A percentile compares a stretch with the other conserved stretches of the same genome.
Conservation (phyloP, 2,888 invertebrate species). For the Iselma pallidipennis region DNA sequence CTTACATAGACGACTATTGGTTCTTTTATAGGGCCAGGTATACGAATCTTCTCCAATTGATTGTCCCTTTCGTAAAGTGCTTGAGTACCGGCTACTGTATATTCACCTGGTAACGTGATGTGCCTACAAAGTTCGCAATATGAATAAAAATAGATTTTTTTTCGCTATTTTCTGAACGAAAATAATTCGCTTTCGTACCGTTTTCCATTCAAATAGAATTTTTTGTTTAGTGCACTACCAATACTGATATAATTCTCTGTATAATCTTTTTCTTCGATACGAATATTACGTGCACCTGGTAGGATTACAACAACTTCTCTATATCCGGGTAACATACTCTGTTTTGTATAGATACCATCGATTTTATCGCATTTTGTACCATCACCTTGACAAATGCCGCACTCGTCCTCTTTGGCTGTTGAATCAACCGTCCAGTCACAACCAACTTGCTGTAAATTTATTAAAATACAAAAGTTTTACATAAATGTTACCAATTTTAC, state of each 20-base stretch:
- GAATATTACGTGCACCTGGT: constrained; percentile 76
- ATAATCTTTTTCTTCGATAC: constrained; percentile 73
- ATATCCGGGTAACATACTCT: constrained; percentile 58
- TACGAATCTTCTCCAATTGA: constrained; percentile 78
- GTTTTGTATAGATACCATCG: constrained; percentile 61
- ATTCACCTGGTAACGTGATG: constrained; percentile 76
- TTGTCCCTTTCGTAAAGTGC: constrained; percentile 78
- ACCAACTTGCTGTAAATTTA: constrained; percentile 80
- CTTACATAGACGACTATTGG: constrained; percentile 81
- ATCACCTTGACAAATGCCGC: constrained; percentile 85
- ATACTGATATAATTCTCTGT: constrained; percentile 83
- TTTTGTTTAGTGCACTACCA: constrained; percentile 68
- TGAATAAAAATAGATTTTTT: constrained; percentile 5
- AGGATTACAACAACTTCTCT: constrained; percentile 74
- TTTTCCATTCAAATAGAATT: constrained; percentile 79
- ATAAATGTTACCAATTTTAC: no score
- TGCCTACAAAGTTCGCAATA: constrained; percentile 57
- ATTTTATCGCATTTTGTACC: constrained; percentile 79
- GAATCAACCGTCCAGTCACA: constrained; percentile 90
- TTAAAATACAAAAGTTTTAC: no score
- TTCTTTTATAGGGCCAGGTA: constrained; percentile 81
- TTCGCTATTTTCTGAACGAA: background rate
- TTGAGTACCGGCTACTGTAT: constrained; percentile 77
- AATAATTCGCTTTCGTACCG: constrained; percentile 60
- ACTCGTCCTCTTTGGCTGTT: constrained; percentile 76